Conservation (phyloP, 2,113 vertebrate genomes). For the Dolichotis patagonum region DNA sequence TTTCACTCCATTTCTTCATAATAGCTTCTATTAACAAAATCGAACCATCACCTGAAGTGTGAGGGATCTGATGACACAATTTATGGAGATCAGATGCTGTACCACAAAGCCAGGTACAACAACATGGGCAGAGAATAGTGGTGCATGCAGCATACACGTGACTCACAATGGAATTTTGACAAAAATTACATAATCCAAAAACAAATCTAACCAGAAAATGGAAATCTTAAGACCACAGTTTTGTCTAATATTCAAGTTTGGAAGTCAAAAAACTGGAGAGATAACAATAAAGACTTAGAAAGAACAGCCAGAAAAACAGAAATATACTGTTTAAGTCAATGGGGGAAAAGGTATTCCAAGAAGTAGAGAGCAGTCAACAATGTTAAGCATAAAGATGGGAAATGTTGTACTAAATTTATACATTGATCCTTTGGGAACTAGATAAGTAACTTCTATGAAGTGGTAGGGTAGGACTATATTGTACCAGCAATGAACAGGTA, state of each 20-base stretch:
- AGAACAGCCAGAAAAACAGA: conserved; percentile 38
- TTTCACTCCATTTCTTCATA: not conserved
- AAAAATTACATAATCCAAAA: not conserved
- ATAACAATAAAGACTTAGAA: not conserved
- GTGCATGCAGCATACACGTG: too few relatives aligned
- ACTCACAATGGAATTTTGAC: not conserved
- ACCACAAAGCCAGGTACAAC: not conserved
- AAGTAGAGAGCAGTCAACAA: not conserved
- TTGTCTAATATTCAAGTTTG: not conserved
- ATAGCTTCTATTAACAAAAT: not conserved
- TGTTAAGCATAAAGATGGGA: not conserved
- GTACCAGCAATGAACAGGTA: not conserved
- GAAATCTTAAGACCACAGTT: not conserved
- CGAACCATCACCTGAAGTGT: not conserved
- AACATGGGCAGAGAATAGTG: not conserved
- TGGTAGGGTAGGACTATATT: not conserved
- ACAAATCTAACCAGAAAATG: not conserved
- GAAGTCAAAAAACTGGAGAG: not conserved
- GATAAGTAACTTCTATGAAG: not conserved
- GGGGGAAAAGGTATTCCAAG: not conserved
- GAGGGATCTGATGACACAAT: not conserved
- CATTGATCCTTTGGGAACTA: not conserved
- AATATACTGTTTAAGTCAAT: not conserved
- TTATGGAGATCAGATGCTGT: not conserved
- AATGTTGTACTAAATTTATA: not conserved